Evolutionary conservation across 2,888 invertebrate species (phyloP).

Genomic region (Callyntrura sp.): DNA sequence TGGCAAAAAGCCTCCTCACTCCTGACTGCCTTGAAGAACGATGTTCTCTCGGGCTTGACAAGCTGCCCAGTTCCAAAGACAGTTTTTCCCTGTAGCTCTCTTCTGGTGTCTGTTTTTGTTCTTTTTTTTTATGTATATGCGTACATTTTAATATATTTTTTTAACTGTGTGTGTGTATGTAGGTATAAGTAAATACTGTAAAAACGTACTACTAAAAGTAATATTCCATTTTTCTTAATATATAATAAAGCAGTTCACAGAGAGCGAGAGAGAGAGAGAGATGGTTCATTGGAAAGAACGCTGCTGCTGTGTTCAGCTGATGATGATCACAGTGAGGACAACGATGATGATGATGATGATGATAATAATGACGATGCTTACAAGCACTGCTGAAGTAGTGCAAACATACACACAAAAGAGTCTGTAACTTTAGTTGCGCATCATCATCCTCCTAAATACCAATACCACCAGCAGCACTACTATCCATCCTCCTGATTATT

Average conservation of each 20-base stretch:
- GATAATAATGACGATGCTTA: too few species aligned
- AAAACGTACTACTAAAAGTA: neutral
- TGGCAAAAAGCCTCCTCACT: conserved; percentile 61
- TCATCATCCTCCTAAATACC: neutral
- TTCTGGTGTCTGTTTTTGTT: neutral
- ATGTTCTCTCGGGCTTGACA: conserved; percentile 40
- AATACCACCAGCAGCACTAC: neutral
- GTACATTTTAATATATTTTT: conserved; percentile 16
- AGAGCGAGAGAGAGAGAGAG: too few species aligned
- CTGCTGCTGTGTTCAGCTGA: conserved; percentile 12
- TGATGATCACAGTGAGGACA: neutral
- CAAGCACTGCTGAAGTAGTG: conserved; percentile 20
- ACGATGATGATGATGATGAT: too few species aligned
- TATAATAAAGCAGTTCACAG: neutral
- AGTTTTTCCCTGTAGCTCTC: conserved; percentile 7
- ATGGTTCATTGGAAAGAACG: neutral
- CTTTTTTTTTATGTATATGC: neutral
- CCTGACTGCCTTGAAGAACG: conserved; percentile 57
- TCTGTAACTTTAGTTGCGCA: conserved; percentile 16
- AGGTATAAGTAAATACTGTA: conserved; percentile 16
- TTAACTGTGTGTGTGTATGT: conserved; percentile 38
- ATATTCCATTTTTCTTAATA: neutral
- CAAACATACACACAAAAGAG: conserved; percentile 1
- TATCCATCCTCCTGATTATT: conserved; percentile 22
- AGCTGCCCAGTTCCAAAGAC: conserved; percentile 72